Percentiles rank a stretch among this genome's conserved stretches.
Conservation (phyloP, 2,113 vertebrate genomes). For the Gopherus flavomarginatus region DNA sequence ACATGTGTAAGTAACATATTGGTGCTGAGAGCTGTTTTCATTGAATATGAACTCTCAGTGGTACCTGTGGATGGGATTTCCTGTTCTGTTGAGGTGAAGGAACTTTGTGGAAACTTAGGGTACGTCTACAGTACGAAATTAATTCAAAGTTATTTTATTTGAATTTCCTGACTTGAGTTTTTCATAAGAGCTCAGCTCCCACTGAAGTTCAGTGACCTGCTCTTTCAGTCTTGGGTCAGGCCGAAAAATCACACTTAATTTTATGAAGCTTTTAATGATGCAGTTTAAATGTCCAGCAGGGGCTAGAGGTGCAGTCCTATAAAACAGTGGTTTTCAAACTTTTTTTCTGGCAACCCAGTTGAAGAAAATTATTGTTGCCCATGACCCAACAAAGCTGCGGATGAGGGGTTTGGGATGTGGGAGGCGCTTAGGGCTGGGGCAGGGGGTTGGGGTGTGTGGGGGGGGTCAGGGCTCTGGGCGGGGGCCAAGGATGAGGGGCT, state of each 20-base stretch:
- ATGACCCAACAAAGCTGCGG: too few relatives aligned
- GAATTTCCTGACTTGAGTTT: neutral
- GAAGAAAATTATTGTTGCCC: too few relatives aligned
- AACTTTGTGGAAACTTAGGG: neutral
- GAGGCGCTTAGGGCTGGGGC: too few relatives aligned
- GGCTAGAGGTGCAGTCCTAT: neutral
- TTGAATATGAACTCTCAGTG: neutral
- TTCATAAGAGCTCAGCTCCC: neutral
- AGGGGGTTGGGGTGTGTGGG: too few relatives aligned
- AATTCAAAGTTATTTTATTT: too few relatives aligned
- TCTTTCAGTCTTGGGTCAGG: neutral
- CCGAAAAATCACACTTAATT: neutral
- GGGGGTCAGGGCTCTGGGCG: too few relatives aligned
- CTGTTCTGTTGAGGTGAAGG: neutral
- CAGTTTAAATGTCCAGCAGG: neutral
- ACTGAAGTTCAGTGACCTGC: neutral
- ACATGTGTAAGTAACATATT: neutral
- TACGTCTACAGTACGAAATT: too few relatives aligned
- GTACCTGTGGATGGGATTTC: neutral
- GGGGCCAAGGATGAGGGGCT: too few relatives aligned
- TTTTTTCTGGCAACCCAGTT: too few relatives aligned
- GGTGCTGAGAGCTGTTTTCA: neutral
- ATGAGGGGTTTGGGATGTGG: too few relatives aligned
- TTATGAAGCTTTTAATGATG: fast-evolving
- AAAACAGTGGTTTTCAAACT: neutral